phyloP scores from a whole-genome alignment of 2,888 invertebrate species.

The Melanargia galathea region DNA sequence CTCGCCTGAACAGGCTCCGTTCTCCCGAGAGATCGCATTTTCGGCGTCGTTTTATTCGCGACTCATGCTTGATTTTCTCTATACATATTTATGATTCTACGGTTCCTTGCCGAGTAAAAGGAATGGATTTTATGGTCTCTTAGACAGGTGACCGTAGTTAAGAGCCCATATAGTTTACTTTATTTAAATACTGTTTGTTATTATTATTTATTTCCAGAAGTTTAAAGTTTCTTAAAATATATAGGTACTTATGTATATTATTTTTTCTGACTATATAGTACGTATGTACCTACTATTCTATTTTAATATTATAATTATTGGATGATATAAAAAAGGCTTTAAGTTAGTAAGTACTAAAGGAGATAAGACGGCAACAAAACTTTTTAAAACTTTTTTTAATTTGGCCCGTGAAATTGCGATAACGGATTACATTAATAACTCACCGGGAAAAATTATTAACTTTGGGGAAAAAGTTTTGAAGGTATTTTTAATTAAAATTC shows the following conservation, averaged over 20 bases:
- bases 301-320: no score
- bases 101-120: constrained; percentile 59
- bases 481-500: not conserved
- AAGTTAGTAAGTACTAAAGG: not conserved
- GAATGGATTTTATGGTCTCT: constrained; percentile 72
- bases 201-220: not conserved
- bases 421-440: not conserved
- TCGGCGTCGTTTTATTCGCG: constrained; percentile 78
- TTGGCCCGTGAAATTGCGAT: not conserved
- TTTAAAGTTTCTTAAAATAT: no score
- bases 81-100: constrained; percentile 80
- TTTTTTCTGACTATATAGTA: no score
- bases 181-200: not conserved
- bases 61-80: constrained; percentile 80
- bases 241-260: no score
- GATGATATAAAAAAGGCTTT: not conserved
- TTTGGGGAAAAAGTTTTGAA: not conserved
- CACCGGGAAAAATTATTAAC: not conserved
- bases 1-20: constrained; percentile 51
- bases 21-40: constrained; percentile 77
- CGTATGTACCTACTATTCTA: no score
- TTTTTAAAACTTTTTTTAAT: not conserved
- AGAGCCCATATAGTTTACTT: constrained; percentile 5
- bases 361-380: not conserved
- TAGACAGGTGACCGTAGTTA: constrained; percentile 64